Percentiles rank a stretch among this genome's conserved stretches.
phyloP scores from a whole-genome alignment of 92 coral and sea anemone species.

The Epizoanthus illoricatus region DNA sequence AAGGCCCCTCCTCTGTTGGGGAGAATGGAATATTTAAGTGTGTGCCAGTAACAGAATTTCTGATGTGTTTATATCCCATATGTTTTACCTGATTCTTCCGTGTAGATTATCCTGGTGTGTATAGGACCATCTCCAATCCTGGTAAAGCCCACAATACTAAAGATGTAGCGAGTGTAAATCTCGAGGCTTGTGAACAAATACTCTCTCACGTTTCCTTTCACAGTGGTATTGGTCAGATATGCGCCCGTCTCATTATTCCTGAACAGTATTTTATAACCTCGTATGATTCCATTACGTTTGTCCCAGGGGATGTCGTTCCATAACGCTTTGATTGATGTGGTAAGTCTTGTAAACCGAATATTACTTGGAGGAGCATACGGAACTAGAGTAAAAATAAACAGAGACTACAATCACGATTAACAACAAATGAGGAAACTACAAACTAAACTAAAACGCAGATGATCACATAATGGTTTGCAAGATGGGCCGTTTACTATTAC shows the following conservation, averaged over 20 bases:
- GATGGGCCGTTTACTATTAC: too few species aligned
- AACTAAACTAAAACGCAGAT: too few species aligned
- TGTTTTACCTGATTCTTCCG: slow-evolving; percentile 68
- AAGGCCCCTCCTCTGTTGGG: too few species aligned
- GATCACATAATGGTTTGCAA: too few species aligned
- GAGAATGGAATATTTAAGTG: too few species aligned
- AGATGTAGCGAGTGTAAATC: slow-evolving; percentile 51
- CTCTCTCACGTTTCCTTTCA: slow-evolving; percentile 4
- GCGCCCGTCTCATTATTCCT: slow-evolving; percentile 39
- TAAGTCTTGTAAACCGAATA: slow-evolving; percentile 24
- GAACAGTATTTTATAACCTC: slow-evolving; percentile 44
- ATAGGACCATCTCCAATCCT: slow-evolving; percentile 45
- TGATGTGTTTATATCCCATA: not conserved
- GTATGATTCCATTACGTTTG: slow-evolving; percentile 52
- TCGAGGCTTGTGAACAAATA: slow-evolving; percentile 30
- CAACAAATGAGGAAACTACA: too few species aligned
- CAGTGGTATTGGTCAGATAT: slow-evolving; percentile 34
- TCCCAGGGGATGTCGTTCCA: slow-evolving; percentile 47
- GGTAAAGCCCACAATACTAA: slow-evolving; percentile 53
- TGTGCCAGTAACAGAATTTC: not conserved
- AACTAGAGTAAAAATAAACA: slow-evolving; percentile 31
- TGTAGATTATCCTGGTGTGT: slow-evolving; percentile 29
- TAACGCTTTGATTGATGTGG: slow-evolving; percentile 48
- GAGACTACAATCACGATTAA: too few species aligned
- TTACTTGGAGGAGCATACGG: slow-evolving; percentile 45